These are phyloP conservation scores for Dasypolia templi DNA, from an alignment of 2,888 invertebrate species.

Conservation along the genomic window DNA sequence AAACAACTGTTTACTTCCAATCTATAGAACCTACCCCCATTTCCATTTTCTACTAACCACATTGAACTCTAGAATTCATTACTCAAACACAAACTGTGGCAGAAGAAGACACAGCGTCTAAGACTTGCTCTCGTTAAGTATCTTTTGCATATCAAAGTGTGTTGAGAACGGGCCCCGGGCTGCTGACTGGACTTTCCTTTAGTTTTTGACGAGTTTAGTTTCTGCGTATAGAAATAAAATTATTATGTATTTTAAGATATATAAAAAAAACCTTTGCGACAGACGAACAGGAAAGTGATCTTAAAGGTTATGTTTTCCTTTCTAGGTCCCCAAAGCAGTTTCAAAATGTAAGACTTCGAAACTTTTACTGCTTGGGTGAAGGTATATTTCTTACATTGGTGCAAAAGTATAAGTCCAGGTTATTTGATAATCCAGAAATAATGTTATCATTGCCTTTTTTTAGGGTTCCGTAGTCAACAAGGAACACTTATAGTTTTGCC, in stretches of 20 bases:
- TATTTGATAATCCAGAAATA: not conserved
- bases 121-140: conserved; percentile 56
- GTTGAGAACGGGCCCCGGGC: conserved; percentile 49
- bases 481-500: no score
- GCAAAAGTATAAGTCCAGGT: not conserved
- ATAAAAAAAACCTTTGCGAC: no score
- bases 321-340: no score
- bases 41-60: not conserved
- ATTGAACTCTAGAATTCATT: conserved; percentile 36
- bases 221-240: not conserved
- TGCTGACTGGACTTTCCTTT: conserved; percentile 19
- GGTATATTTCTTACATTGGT: not conserved
- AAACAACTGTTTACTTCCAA: not conserved
- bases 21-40: no score
- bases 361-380: no score
- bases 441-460: no score
- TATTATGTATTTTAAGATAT: no score
- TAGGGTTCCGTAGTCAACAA: no score
- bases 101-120: conserved; percentile 9
- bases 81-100: conserved; percentile 43
- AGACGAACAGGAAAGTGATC: no score
- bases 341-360: no score
- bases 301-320: no score
- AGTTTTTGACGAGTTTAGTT: conserved; percentile 2
- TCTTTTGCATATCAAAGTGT: conserved; percentile 66